Evolutionary conservation across 1,140 invertebrate species (phyloP), one percentile per base, ranked within the genome.

Genomic region (Manduca sexta): DNA sequence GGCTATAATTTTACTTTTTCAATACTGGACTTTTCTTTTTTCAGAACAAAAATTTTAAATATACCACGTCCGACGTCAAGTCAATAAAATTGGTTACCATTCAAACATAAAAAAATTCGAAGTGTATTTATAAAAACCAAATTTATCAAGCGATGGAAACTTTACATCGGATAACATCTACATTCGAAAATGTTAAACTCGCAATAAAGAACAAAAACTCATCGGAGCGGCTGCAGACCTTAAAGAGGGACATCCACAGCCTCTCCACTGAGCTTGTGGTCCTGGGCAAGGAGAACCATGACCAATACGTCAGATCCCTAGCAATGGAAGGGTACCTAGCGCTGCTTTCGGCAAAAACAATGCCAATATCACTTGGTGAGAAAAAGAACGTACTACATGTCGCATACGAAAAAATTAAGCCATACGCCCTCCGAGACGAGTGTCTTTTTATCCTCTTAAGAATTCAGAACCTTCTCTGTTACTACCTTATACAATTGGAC

Each of bases 381-480:
- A 82, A 79, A 49, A 64, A 59, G 33, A 79, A 80, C 43, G 64
- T 72, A 10, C 63, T 84, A 0, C 65, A 68, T 18, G 34, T 41
- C 15, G 61, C 63, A 10, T 80, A 63, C 38, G 70, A 80, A 3
- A 81, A 84, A 60, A 43, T 82, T 0, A 84, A 77, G 35, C 67
- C 63, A 7, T 59, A 56, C 40, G 66, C 65, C 11, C 50, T 74
- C 4, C 48, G 69, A 31, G 65, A 69, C 13, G 78, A 80, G 49
- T 80, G 76, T 21, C 59, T 82, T 4, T 84, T 80, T 37, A 75
- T 82, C 45, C 58, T 73, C 17, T 57, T 84, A 7, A 74, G 74
- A 71, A 71, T 82, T n/a, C 80, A 84, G 49, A 84, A 84, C 50
- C 65, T 84, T n/a, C 52, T 84, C 10, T 80, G 80, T 44, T 84